Evolutionary conservation across 2,113 vertebrate genomes (phyloP).

Genomic region (Coregonus clupeaformis): DNA sequence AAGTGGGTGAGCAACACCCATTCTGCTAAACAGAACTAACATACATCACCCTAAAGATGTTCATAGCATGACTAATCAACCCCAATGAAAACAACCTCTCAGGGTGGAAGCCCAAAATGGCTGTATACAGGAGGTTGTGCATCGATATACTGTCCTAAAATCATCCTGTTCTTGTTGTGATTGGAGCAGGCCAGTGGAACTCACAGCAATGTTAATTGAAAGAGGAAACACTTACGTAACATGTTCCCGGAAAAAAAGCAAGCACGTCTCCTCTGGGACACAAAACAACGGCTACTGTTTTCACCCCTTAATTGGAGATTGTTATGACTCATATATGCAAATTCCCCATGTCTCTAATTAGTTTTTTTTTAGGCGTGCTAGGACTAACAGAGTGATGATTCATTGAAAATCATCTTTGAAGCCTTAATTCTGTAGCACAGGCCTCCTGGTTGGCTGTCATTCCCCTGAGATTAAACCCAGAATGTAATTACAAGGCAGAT

Average conservation of each 20-base stretch:
- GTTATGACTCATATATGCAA: not conserved
- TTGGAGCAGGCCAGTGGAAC: not conserved
- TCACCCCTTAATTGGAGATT: not conserved
- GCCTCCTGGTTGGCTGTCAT: not conserved
- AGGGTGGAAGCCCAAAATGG: too few relatives aligned
- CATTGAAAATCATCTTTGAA: not conserved
- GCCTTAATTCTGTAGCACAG: not conserved
- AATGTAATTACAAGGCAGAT: constrained; percentile 3
- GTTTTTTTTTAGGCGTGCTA: not conserved
- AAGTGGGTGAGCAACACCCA: not conserved
- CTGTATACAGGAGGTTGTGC: too few relatives aligned
- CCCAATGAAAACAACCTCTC: too few relatives aligned
- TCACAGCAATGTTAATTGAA: not conserved
- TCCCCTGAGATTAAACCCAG: not conserved
- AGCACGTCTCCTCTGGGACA: not conserved
- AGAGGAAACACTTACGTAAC: constrained; percentile 11
- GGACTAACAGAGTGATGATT: not conserved
- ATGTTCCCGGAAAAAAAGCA: not conserved
- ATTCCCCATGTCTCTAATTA: not conserved
- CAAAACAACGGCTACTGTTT: constrained; percentile 3
- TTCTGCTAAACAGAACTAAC: not conserved
- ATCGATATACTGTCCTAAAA: not conserved
- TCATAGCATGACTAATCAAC: too few relatives aligned
- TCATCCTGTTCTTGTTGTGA: not conserved
- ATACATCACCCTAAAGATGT: not conserved